A percentile compares a stretch with the other conserved stretches of the same genome.
Evolutionary conservation across 2,797 vertebrate genomes (phyloP).

Genomic region (Periparus ater): DNA sequence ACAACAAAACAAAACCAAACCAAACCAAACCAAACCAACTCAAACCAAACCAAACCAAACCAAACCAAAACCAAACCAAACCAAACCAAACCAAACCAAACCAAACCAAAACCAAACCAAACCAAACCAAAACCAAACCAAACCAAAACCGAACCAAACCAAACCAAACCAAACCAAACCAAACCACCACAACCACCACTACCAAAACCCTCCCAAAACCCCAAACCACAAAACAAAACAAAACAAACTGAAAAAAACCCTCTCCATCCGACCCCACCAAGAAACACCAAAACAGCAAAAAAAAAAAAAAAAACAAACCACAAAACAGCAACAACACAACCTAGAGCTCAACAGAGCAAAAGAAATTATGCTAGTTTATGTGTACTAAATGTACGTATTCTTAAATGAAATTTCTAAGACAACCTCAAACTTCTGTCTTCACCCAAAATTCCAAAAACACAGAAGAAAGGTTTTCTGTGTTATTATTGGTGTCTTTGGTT

Average conservation of each 20-base stretch:
- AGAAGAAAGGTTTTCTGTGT: background rate
- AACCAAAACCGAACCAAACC: background rate
- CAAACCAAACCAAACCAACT: no score
- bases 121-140: no score
- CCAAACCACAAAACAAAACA: background rate
- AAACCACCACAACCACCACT: background rate
- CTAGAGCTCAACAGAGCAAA: background rate
- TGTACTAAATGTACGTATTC: background rate
- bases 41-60: background rate
- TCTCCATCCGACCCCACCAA: fast-evolving
- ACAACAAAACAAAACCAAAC: background rate
- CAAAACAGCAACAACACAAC: background rate
- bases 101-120: background rate
- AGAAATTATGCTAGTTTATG: background rate
- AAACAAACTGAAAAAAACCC: background rate
- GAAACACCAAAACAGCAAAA: background rate
- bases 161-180: background rate
- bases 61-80: background rate
- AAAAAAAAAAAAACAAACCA: background rate
- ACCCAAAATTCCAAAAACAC: background rate
- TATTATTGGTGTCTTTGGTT: background rate
- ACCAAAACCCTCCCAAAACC: background rate
- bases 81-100: background rate
- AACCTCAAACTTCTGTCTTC: background rate
- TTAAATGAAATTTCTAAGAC: background rate